A percentile compares a stretch with the other conserved stretches of the same genome.
Evolutionary conservation across 2,113 vertebrate genomes (phyloP).

Genomic region (Ranitomeya imitator): DNA sequence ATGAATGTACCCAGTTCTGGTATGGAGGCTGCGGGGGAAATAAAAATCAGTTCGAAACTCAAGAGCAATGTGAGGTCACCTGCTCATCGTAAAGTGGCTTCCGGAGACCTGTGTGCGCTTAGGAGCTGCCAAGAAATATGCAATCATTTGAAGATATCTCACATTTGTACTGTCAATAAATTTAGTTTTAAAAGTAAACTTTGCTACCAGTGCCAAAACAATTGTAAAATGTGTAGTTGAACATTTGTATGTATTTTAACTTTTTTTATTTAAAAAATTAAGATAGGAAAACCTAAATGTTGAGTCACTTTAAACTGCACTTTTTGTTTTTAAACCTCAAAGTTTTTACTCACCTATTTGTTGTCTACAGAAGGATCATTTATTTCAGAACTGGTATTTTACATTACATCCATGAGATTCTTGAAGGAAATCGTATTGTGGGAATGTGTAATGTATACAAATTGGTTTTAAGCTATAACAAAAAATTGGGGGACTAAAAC

Average conservation of each 20-base stretch:
- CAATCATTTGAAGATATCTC: background rate
- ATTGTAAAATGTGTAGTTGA: background rate
- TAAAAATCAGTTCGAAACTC: slow-evolving; percentile 76
- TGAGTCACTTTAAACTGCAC: background rate
- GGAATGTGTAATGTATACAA: background rate
- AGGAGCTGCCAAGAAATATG: background rate
- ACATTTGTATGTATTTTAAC: background rate
- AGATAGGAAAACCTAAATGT: background rate
- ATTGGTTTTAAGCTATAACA: background rate
- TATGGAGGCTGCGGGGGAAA: slow-evolving; percentile 82
- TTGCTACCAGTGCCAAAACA: background rate
- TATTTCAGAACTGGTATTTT: background rate
- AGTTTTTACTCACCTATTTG: background rate
- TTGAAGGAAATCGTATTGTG: background rate
- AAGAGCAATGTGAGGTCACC: slow-evolving; percentile 69
- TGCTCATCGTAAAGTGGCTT: slow-evolving; percentile 61
- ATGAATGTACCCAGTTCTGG: slow-evolving; percentile 78
- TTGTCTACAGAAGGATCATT: background rate
- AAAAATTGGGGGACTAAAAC: too few species aligned
- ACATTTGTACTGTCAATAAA: background rate
- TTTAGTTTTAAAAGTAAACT: background rate
- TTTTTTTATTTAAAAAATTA: background rate
- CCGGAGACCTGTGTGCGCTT: background rate
- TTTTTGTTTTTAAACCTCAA: background rate
- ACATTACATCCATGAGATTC: background rate